A percentile compares a stretch with the other conserved stretches of the same genome.
Conservation (phyloP, 2,888 invertebrate genomes). For the Exephanes ischioxanthus region DNA sequence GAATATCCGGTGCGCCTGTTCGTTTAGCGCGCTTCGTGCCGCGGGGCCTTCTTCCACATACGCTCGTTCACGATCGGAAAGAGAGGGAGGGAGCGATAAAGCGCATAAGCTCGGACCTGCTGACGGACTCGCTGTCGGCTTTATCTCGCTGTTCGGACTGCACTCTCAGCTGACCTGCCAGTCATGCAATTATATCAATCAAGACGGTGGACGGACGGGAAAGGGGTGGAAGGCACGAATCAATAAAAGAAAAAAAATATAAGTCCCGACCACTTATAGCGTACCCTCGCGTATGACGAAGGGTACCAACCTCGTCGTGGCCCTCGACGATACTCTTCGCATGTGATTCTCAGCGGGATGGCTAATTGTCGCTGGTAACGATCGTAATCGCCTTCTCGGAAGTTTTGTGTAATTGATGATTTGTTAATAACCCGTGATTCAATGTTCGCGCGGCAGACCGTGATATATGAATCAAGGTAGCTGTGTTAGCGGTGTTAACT, state of each 20-base stretch:
- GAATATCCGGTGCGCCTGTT: conserved; percentile 74
- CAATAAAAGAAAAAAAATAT: conserved; percentile 53
- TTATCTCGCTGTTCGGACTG: conserved; percentile 44
- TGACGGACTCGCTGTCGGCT: conserved; percentile 41
- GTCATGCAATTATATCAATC: conserved; percentile 80
- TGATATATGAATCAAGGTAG: background rate
- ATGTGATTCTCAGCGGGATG: conserved; percentile 29
- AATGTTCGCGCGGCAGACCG: background rate
- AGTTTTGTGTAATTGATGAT: conserved; percentile 16
- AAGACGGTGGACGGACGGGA: conserved; percentile 52
- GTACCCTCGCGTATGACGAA: conserved; percentile 30
- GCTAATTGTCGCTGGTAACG: conserved; percentile 33
- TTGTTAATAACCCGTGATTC: background rate
- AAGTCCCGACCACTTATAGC: conserved; percentile 29
- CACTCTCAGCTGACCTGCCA: conserved; percentile 74
- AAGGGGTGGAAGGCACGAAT: conserved; percentile 39
- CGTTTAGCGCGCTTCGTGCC: conserved; percentile 28
- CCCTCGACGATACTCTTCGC: background rate
- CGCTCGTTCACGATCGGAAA: conserved; percentile 21
- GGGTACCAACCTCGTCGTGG: conserved; percentile 5
- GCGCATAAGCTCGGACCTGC: conserved; percentile 45
- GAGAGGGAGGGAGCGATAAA: conserved; percentile 31
- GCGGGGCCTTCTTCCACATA: conserved; percentile 25
- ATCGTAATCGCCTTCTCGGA: conserved; percentile 26
- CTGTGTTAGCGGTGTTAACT: too few species aligned